Evolutionary conservation across 2,113 vertebrate genomes (phyloP), one percentile per base, ranked within the genome.

Genomic region (Speoplatyrhinus poulsoni): DNA sequence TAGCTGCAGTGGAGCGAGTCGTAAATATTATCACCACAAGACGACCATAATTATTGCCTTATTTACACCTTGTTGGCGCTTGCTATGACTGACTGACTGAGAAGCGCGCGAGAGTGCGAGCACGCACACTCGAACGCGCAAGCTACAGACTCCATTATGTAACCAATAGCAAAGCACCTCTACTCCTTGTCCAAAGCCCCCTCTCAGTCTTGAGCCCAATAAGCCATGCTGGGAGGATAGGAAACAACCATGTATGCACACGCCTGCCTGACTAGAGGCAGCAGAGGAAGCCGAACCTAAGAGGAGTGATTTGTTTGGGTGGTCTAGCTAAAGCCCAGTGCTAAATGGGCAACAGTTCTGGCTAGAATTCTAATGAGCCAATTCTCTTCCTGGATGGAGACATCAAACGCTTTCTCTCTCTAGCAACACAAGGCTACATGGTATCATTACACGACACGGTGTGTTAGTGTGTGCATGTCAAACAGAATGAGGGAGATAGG

Each of bases 321-420:
- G 87, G 88, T 89, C 83, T 84, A 70, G 82, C 86, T 83, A 83
- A 85, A 85, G 84, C 78, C 64, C 13, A 41, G 71, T 60, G 76
- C 87, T 89, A 88, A 91, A 88, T 81, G 79, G 77, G 68, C 79
- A 71, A 72, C 32, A 13, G 62, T 82, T 87, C 80, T 81, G 85
- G 79, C 86, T 78, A 73, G 83, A 89, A 91, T 89, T 81, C 76
- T 89, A 90, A 91, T 82, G 78, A 89, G 84, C 66, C 76, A 70
- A 79, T 83, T 84, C 65, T 75, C 82, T 81, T 82, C 65, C 68
- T 88, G 85, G 77, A 90, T 83, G 73, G 75, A 85, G 72, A 91
- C 86, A 89, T 91, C 86, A 90, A 71, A 73, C 78, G 73, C 80
- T 84, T 49, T 65, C 36, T 50, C 67, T 81, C 60, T 70, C 54